These are phyloP conservation scores for Glossosoma conforme DNA, from an alignment of 1,140 invertebrate species.

Conservation along the genomic window DNA sequence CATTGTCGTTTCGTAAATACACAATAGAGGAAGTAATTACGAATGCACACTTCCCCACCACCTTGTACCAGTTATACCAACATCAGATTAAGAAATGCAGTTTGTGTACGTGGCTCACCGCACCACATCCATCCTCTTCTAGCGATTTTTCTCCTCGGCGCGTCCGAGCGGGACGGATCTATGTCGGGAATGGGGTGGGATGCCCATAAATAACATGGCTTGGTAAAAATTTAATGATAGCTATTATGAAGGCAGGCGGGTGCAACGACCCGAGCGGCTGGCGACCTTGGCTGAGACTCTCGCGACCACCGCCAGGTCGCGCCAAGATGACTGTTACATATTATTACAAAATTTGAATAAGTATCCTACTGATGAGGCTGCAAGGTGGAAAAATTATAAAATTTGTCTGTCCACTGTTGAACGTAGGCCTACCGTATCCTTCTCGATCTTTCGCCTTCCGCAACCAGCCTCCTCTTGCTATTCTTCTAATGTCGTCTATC, in stretches of 20 bases:
- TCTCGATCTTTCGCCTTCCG: too few species aligned
- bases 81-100: constrained; percentile 29
- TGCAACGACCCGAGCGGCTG: constrained; percentile 16
- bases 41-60: background rate
- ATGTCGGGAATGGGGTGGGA: constrained; percentile 21
- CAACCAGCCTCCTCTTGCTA: too few species aligned
- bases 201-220: constrained; percentile 29
- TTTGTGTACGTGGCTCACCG: constrained; percentile 8
- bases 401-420: too few species aligned
- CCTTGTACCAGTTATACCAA: constrained; percentile 21
- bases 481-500: too few species aligned
- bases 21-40: too few species aligned
- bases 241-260: constrained; percentile 26
- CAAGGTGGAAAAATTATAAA: too few species aligned
- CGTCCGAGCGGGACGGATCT: constrained; percentile 10
- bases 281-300: constrained; percentile 21
- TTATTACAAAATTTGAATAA: too few species aligned
- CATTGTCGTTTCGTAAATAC: too few species aligned
- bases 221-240: constrained; percentile 32
- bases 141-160: constrained; percentile 1
- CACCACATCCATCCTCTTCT: constrained; percentile 11
- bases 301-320: too few species aligned
- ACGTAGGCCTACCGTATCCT: too few species aligned
- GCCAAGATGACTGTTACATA: too few species aligned
- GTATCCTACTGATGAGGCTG: too few species aligned